These are phyloP conservation scores for Anaspis maculata DNA, from an alignment of 2,888 invertebrate species.

Conservation along the genomic window DNA sequence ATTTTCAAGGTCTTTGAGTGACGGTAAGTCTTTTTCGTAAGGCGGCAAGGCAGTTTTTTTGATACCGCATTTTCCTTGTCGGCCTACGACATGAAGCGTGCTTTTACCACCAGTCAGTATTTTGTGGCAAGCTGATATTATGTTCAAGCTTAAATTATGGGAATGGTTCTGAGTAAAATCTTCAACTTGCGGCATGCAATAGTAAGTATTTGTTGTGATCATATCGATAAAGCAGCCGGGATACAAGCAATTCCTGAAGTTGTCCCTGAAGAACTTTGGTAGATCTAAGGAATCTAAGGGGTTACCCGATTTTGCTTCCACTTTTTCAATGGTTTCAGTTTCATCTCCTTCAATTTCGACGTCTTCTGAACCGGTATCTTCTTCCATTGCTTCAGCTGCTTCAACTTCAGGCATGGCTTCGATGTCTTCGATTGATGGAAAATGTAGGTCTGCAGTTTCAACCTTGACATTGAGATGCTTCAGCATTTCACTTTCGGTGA, in stretches of 20 bases:
- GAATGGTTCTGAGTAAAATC: constrained; percentile 52
- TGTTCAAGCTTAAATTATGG: constrained; percentile 51
- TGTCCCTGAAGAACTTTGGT: constrained; percentile 59
- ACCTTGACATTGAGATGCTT: background rate
- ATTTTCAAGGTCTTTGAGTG: constrained; percentile 32
- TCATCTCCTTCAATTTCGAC: constrained; percentile 16
- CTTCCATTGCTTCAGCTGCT: constrained; percentile 10
- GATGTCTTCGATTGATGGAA: too few species aligned
- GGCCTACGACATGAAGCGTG: constrained; percentile 29
- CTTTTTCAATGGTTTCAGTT: constrained; percentile 13
- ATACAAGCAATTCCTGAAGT: constrained; percentile 52
- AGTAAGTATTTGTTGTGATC: constrained; percentile 53
- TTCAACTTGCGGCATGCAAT: constrained; percentile 65
- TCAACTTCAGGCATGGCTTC: constrained; percentile 5
- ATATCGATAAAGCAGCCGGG: constrained; percentile 64
- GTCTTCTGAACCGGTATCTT: constrained; percentile 7
- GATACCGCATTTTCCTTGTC: constrained; percentile 24
- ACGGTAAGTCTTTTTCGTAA: constrained; percentile 29
- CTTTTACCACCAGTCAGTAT: constrained; percentile 26
- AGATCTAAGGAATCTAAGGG: constrained; percentile 33
- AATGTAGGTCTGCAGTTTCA: too few species aligned
- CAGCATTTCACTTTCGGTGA: background rate
- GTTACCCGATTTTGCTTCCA: constrained; percentile 7
- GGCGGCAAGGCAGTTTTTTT: constrained; percentile 16
- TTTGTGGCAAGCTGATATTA: constrained; percentile 52